Conservation (phyloP, 2,113 vertebrate species). For the Dasypus novemcinctus region DNA sequence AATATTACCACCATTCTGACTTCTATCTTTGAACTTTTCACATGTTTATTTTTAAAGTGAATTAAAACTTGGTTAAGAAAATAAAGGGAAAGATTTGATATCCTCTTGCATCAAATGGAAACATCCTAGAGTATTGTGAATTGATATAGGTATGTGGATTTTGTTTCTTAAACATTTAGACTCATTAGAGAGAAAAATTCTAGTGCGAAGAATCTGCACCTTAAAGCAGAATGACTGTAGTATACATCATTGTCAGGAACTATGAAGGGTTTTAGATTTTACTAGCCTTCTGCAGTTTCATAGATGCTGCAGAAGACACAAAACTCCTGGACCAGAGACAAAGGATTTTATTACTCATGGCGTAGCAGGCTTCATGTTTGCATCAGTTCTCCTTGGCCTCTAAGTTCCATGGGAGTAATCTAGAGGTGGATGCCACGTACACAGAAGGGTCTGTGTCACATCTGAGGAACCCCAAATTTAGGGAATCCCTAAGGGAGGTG, state of each 20-base stretch:
- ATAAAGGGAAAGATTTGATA: background rate
- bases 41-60: background rate
- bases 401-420: background rate
- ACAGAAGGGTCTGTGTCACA: background rate
- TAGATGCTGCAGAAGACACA: background rate
- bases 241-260: background rate
- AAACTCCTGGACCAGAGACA: background rate
- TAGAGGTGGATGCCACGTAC: background rate
- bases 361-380: background rate
- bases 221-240: background rate
- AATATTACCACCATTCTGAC: background rate
- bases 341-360: background rate
- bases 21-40: background rate
- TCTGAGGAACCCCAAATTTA: background rate
- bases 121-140: background rate
- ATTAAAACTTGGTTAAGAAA: background rate
- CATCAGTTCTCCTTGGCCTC: background rate
- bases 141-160: background rate
- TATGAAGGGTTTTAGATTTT: background rate
- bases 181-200: background rate
- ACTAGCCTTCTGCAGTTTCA: too few species aligned
- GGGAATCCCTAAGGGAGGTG: background rate
- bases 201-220: background rate
- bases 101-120: background rate
- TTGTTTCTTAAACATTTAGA: background rate